Evolutionary conservation across 2,888 invertebrate species (phyloP).

Genomic region (Pegoplata infirma): DNA sequence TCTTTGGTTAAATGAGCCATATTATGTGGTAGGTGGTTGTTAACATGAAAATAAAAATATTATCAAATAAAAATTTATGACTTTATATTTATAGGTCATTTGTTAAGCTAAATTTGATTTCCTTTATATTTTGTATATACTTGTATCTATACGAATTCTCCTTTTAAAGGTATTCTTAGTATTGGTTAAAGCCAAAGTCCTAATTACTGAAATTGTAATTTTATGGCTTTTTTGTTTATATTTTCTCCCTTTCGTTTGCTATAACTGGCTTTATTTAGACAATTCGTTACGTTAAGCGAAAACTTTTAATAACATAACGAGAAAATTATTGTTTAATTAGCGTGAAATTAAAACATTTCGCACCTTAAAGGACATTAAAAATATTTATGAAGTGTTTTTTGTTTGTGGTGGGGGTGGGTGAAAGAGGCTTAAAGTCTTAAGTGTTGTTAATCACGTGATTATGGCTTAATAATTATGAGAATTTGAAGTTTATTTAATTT

Average conservation of each 20-base stretch:
- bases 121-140: not conserved
- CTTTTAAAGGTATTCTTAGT: not conserved
- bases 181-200: not conserved
- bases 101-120: conserved; percentile 31
- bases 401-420: not conserved
- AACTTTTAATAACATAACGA: conserved; percentile 7
- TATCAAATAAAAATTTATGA: conserved; percentile 49
- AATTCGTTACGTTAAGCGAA: not conserved
- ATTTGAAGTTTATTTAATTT: not conserved
- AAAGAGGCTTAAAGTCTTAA: no score
- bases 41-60: conserved; percentile 33
- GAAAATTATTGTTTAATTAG: conserved; percentile 32
- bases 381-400: conserved; percentile 15
- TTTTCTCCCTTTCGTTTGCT: not conserved
- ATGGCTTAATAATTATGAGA: no score
- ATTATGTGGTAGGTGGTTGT: conserved; percentile 29
- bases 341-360: conserved; percentile 46
- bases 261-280: not conserved
- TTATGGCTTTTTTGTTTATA: conserved; percentile 21
- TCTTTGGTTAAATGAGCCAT: conserved; percentile 27
- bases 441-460: no score
- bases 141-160: not conserved
- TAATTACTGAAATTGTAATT: conserved; percentile 33
- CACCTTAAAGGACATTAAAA: conserved; percentile 19
- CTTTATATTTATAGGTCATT: conserved; percentile 41